These are phyloP conservation scores for Sinocyclocheilus grahami DNA, from an alignment of 2,113 vertebrate species.

Conservation along the genomic window DNA sequence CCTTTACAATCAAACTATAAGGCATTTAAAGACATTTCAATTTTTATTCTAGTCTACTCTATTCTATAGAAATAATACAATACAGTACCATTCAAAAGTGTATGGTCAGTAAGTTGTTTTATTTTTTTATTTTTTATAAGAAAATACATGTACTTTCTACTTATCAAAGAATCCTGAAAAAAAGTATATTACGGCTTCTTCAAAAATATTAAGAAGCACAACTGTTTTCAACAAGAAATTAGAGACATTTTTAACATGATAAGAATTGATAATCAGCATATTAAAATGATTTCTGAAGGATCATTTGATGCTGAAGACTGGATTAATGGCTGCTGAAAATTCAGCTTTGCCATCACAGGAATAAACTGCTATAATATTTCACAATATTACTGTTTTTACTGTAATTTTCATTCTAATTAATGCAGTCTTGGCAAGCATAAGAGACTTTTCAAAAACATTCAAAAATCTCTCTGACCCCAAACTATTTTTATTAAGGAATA, in stretches of 20 bases:
- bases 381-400: too few relatives aligned
- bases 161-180: background rate
- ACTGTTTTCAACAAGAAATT: background rate
- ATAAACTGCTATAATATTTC: too few relatives aligned
- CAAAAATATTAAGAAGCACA: background rate
- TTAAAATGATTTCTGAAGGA: background rate
- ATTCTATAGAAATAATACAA: background rate
- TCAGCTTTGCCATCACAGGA: background rate
- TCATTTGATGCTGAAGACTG: background rate
- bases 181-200: too few relatives aligned
- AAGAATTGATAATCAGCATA: background rate
- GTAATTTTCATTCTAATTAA: too few relatives aligned
- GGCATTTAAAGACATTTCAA: background rate
- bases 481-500: background rate
- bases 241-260: too few relatives aligned
- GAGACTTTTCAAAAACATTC: too few relatives aligned
- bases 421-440: too few relatives aligned
- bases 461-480: too few relatives aligned
- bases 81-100: background rate
- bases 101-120: too few relatives aligned
- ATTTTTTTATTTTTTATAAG: background rate
- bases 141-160: background rate
- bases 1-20: background rate
- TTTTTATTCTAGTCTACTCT: too few relatives aligned
- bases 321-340: background rate